These are phyloP conservation scores for Oreochromis mossambicus DNA, from an alignment of 2,797 vertebrate species.

Conservation along the genomic window DNA sequence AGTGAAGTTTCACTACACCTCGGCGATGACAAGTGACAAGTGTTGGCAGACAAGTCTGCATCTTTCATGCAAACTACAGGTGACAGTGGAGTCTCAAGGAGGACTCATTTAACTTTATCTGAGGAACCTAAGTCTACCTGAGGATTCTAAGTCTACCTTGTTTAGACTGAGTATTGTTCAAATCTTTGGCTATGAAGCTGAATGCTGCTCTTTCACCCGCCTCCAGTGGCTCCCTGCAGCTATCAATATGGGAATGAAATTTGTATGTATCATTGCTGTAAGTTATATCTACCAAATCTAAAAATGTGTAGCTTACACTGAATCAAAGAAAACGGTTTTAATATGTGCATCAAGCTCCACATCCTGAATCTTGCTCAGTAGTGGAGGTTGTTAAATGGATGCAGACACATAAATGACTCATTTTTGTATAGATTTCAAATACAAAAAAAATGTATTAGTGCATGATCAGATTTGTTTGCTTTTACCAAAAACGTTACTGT, in stretches of 20 bases:
- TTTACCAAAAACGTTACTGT: not conserved
- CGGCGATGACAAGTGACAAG: not conserved
- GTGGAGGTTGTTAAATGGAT: not conserved
- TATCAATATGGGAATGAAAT: not conserved
- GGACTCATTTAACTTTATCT: not conserved
- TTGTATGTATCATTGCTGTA: not conserved
- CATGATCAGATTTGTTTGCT: not conserved
- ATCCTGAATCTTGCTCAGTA: not conserved
- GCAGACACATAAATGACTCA: not conserved
- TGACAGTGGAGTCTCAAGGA: not conserved
- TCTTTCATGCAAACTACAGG: not conserved
- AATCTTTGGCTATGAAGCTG: not conserved
- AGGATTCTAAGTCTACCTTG: not conserved
- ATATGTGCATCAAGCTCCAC: not conserved
- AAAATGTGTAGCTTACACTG: not conserved
- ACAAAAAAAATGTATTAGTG: not conserved
- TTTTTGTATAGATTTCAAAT: not conserved
- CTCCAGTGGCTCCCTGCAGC: not conserved
- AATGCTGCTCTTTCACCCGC: not conserved
- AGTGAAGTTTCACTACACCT: no score
- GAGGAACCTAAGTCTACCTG: not conserved
- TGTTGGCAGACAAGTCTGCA: not conserved
- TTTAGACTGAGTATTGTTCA: not conserved
- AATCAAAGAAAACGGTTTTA: accelerated
- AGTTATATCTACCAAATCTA: not conserved